Base-by-base conservation (phyloP, 2,113 vertebrate genomes). In the Daubentonia madagascariensis region DNA sequence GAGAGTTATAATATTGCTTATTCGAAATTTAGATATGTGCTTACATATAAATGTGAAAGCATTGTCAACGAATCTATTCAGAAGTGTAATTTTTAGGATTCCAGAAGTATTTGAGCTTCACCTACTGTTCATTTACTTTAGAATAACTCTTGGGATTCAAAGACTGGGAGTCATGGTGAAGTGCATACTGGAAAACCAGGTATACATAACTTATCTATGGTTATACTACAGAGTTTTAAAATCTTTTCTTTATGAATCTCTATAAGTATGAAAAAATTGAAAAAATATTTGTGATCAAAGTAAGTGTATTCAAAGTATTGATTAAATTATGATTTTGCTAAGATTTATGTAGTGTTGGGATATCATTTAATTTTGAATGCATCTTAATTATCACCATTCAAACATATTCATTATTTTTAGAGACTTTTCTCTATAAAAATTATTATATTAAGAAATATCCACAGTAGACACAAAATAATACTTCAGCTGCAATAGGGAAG, bases 11-110 rank as follows among this genome's bases (percentile, higher is more conserved):
- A 92, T 97, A 94, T 90, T 97, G 37, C 16, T 93, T 14, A 90
- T 54, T 95, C 40, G 84, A 95, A 89, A 95, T 70, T 96, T 89
- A 81, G 90, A 65, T 90, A 37, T 98, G 95, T 86, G 89, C 76
- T 91, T 79, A 92, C 67, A 61, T 13, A 30, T 59, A 92, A 80
- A 91, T 90, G 17, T 96, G 94, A 97, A 95, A 97, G 68, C 28
- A 72, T 17, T 79, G 37, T 92, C 32, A 89, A 72, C 54, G 30
- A 88, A 73, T 93, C 43, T 89, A n/a, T 96, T 94, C 23, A 90
- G 25, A 86, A 87, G 28, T 43, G 0, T 13, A 72, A 28, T 84
- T 92, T 92, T 85, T 91, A 35, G 83, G 72, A 94, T 79, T 67
- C 93, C 32, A 91, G 61, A 84, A 81, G 30, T 73, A 92, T 57